These are phyloP conservation scores for Typhlichthys subterraneus DNA, from an alignment of 2,797 vertebrate genomes.

Conservation along the genomic window DNA sequence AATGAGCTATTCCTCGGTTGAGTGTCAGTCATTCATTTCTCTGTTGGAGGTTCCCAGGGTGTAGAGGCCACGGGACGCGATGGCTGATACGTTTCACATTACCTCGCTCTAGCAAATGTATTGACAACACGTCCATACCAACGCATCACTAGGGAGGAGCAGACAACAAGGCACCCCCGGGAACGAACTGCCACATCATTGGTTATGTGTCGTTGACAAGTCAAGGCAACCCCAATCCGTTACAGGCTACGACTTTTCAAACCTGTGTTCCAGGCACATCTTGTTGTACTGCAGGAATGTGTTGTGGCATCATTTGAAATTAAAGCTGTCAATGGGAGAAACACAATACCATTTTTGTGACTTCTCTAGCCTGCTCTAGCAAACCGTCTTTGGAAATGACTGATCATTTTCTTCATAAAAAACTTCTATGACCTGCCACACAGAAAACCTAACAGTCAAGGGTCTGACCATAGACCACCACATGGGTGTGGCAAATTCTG, in stretches of 20 bases:
- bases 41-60: constrained; percentile 64
- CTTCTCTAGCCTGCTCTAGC: constrained; percentile 12
- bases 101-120: constrained; percentile 54
- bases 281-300: background rate
- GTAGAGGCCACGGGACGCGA: constrained; percentile 57
- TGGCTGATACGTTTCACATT: constrained; percentile 64
- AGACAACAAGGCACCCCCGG: constrained; percentile 48
- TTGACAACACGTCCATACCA: constrained; percentile 55
- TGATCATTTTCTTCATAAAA: background rate
- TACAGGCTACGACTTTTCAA: constrained; percentile 40
- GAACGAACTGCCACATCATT: constrained; percentile 60
- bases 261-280: background rate
- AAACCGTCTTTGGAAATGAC: background rate
- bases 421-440: no score
- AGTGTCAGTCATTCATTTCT: constrained; percentile 66
- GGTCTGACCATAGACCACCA: background rate
- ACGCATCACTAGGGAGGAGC: constrained; percentile 49
- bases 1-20: constrained; percentile 63
- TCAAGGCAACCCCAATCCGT: constrained; percentile 50
- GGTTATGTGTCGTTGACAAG: constrained; percentile 39
- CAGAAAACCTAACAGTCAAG: no score
- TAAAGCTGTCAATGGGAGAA: constrained; percentile 32
- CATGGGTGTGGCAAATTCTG: background rate
- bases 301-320: background rate
- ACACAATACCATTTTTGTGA: constrained; percentile 13